phyloP scores from a whole-genome alignment of 2,797 vertebrate genomes.

The Tapirus indicus region DNA sequence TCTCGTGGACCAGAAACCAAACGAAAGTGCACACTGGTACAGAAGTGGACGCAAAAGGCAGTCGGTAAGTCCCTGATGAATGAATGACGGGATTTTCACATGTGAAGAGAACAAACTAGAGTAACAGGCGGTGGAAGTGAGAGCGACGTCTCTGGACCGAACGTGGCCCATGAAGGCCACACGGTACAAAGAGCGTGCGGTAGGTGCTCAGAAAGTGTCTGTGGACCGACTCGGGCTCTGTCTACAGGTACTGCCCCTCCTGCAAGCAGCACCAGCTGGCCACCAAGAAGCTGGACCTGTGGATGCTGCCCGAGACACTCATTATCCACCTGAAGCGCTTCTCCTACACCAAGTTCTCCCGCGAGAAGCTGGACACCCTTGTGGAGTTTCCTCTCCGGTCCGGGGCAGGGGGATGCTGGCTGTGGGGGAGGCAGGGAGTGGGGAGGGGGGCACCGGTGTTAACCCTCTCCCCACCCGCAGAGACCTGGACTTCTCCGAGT shows the following conservation, averaged over 20 bases:
- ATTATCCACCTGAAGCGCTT: conserved; percentile 96
- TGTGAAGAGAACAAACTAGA: background rate
- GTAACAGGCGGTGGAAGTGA: background rate
- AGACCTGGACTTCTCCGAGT: conserved; percentile 92
- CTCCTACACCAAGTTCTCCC: conserved; percentile 93
- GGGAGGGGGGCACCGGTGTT: background rate
- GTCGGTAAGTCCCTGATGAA: background rate
- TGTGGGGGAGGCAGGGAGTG: background rate
- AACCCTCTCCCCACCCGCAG: conserved; percentile 81
- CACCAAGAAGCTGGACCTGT: conserved; percentile 95
- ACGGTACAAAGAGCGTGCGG: background rate
- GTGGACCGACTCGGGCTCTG: background rate
- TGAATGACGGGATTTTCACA: background rate
- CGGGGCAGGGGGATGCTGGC: background rate
- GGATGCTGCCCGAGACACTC: conserved; percentile 94
- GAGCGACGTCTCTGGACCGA: background rate
- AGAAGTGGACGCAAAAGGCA: background rate
- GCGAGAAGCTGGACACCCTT: conserved; percentile 94
- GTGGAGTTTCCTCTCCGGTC: conserved; percentile 94
- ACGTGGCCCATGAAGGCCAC: background rate
- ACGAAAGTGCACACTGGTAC: background rate
- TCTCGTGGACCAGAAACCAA: background rate
- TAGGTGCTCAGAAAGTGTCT: background rate
- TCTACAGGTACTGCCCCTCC: conserved; percentile 93
- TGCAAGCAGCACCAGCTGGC: conserved; percentile 95